Conservation (phyloP, 2,888 invertebrate species). For the Euzetes globulus region DNA sequence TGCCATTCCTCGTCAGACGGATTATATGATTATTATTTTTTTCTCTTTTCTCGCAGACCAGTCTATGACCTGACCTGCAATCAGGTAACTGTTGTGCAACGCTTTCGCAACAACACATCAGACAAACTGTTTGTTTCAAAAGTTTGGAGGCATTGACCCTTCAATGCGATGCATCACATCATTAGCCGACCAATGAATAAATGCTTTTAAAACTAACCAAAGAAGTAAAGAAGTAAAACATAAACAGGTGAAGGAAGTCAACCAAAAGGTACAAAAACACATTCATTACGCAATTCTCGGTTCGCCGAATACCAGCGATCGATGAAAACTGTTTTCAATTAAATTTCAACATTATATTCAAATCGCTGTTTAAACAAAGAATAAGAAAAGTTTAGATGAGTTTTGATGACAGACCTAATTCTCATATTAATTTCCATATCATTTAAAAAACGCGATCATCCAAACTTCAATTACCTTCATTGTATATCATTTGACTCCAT, state of each 20-base stretch:
- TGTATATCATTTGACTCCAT: too few species aligned
- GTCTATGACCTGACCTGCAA: conserved; percentile 28
- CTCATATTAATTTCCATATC: too few species aligned
- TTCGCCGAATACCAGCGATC: background rate
- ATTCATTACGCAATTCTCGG: conserved; percentile 12
- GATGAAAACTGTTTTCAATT: background rate
- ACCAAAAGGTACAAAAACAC: conserved; percentile 19
- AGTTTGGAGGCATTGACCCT: conserved; percentile 19
- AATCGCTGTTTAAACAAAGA: background rate
- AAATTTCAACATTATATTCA: background rate
- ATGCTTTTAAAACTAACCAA: background rate
- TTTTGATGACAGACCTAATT: too few species aligned
- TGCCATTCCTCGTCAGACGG: conserved; percentile 22
- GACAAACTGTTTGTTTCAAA: background rate
- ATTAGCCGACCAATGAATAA: conserved; percentile 29
- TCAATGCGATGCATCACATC: conserved; percentile 23
- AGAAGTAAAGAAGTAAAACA: background rate
- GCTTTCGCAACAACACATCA: conserved; percentile 11
- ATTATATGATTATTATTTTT: conserved; percentile 29
- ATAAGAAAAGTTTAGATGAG: too few species aligned
- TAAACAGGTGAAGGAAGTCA: conserved; percentile 27
- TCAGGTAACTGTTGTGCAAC: conserved; percentile 24
- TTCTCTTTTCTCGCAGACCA: conserved; percentile 1
- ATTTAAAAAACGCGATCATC: too few species aligned
- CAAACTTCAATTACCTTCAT: too few species aligned